Evolutionary conservation across 2,113 vertebrate species (phyloP).

Genomic region (human (Homo sapiens)): DNA sequence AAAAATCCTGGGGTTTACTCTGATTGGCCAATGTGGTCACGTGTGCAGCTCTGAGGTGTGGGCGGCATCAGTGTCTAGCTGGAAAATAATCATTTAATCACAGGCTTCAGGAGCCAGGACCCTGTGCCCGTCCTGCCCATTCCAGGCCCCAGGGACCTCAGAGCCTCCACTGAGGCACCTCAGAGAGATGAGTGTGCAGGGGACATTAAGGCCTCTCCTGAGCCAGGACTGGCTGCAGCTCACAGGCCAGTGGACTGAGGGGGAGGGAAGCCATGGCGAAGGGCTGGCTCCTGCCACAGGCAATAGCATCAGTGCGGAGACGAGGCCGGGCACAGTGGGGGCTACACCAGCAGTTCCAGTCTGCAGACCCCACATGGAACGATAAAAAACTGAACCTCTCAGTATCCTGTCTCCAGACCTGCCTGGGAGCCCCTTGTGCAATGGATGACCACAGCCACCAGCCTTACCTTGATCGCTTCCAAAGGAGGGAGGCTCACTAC

Average conservation of each 20-base stretch:
- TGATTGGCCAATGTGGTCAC: no score
- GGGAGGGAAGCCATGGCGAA: background rate
- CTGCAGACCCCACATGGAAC: no score
- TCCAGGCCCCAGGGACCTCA: background rate
- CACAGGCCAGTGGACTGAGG: background rate
- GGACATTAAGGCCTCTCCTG: background rate
- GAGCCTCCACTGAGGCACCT: background rate
- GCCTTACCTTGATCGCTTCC: background rate
- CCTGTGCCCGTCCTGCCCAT: background rate
- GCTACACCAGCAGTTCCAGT: fast-evolving
- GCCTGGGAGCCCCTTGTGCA: background rate
- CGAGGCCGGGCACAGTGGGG: fast-evolving
- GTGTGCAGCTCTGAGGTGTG: background rate
- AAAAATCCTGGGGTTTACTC: background rate
- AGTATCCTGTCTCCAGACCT: background rate
- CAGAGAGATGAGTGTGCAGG: background rate
- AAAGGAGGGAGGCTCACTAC: background rate
- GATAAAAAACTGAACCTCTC: background rate
- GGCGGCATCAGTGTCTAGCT: background rate
- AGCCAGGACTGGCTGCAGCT: background rate
- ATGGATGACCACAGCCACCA: background rate
- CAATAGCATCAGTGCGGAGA: background rate
- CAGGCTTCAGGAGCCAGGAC: background rate
- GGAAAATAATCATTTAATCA: fast-evolving
- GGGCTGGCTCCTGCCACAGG: background rate